Evolutionary conservation across 2,888 invertebrate genomes (phyloP).

Genomic region (Agelastica alni): DNA sequence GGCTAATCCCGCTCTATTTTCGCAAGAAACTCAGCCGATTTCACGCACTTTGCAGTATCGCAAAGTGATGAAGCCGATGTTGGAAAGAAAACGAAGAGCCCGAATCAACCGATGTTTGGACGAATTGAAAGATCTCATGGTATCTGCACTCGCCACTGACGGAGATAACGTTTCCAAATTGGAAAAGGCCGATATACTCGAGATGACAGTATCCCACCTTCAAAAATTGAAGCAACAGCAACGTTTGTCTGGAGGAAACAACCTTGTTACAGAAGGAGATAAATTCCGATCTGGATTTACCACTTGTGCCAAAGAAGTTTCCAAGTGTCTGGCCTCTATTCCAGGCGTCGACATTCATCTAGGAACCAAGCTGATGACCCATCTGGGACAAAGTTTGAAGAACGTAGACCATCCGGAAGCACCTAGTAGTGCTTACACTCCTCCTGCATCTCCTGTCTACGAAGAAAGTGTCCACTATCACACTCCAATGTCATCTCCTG

Average conservation of each 20-base stretch:
- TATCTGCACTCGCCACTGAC: constrained; percentile 80
- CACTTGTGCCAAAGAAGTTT: constrained; percentile 86
- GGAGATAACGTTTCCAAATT: constrained; percentile 86
- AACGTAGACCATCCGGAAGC: constrained; percentile 68
- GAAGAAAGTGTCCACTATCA: constrained; percentile 61
- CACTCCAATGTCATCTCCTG: constrained; percentile 68
- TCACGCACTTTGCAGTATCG: constrained; percentile 91
- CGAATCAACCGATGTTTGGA: constrained; percentile 89
- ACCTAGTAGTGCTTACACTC: constrained; percentile 56
- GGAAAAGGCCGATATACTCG: constrained; percentile 87
- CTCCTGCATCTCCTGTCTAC: constrained; percentile 60
- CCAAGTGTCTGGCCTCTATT: constrained; percentile 79
- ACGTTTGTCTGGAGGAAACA: constrained; percentile 68
- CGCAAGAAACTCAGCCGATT: constrained; percentile 59
- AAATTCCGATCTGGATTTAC: constrained; percentile 85
- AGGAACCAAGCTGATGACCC: constrained; percentile 86
- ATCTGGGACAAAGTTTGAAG: constrained; percentile 81
- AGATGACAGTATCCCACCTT: constrained; percentile 81
- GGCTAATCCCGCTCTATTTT: constrained; percentile 38
- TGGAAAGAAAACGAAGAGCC: constrained; percentile 85
- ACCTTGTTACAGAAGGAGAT: constrained; percentile 75
- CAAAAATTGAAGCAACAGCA: constrained; percentile 82
- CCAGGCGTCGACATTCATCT: constrained; percentile 83
- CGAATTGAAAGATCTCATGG: constrained; percentile 87
- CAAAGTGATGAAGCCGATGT: constrained; percentile 92